Evolutionary conservation across 2,797 vertebrate species (phyloP).

Genomic region (Gadopsis marmoratus): DNA sequence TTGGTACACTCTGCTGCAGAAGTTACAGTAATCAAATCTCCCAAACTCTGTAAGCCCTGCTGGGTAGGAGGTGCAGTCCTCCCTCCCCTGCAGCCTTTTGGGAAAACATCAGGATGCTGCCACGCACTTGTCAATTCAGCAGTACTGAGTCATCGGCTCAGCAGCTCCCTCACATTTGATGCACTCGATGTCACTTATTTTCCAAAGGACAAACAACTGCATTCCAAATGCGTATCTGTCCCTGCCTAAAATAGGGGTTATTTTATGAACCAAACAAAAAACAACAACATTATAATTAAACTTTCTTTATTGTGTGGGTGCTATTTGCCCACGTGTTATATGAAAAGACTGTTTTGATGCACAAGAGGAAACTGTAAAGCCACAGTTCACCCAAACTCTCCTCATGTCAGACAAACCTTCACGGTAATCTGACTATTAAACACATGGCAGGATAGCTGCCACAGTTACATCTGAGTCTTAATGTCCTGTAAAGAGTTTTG

Average conservation of each 20-base stretch:
- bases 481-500: background rate
- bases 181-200: conserved; percentile 28
- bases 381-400: background rate
- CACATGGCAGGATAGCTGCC: background rate
- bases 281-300: conserved; percentile 49
- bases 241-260: conserved; percentile 34
- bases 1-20: background rate
- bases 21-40: background rate
- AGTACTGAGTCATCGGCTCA: conserved; percentile 30
- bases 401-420: background rate
- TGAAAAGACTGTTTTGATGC: conserved; percentile 46
- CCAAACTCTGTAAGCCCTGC: background rate
- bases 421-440: conserved; percentile 9
- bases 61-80: background rate
- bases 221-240: conserved; percentile 9
- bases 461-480: background rate
- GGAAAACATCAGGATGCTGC: conserved; percentile 29
- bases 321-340: conserved; percentile 11
- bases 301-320: conserved; percentile 21
- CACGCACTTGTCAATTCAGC: background rate
- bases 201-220: conserved; percentile 41
- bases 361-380: conserved; percentile 9
- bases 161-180: conserved; percentile 16
- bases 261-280: conserved; percentile 44
- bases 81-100: conserved; percentile 3